Evolutionary conservation across 1,140 invertebrate genomes (phyloP).

Genomic region (Trichoplusia ni): DNA sequence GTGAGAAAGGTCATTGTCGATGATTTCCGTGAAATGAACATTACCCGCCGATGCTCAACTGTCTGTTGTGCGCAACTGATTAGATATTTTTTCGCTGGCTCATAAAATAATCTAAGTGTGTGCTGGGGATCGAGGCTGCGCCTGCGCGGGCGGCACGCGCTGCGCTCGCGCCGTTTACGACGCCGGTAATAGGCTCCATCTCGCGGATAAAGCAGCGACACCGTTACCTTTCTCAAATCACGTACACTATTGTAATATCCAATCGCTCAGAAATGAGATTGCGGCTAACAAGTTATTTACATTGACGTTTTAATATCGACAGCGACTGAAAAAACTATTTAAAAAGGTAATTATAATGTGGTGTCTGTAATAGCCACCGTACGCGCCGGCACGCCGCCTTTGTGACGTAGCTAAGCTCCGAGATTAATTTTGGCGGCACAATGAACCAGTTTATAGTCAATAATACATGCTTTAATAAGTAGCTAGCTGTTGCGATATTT

Average conservation of each 20-base stretch:
- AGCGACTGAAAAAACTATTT: conserved; percentile 77
- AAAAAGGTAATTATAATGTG: conserved; percentile 80
- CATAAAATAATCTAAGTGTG: conserved; percentile 45
- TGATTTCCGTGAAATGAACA: conserved; percentile 38
- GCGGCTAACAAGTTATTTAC: conserved; percentile 82
- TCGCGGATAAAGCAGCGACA: conserved; percentile 76
- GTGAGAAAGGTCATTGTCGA: conserved; percentile 31
- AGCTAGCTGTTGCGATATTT: conserved; percentile 71
- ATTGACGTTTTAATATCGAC: conserved; percentile 81
- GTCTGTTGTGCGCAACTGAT: conserved; percentile 29
- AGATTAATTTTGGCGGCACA: conserved; percentile 79
- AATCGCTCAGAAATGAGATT: conserved; percentile 80
- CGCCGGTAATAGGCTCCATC: conserved; percentile 70
- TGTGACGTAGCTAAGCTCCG: conserved; percentile 74
- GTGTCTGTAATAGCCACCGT: conserved; percentile 74
- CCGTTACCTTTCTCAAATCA: conserved; percentile 80
- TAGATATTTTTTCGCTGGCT: conserved; percentile 43
- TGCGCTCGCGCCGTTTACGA: conserved; percentile 42
- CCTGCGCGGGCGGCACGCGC: conserved; percentile 44
- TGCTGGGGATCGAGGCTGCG: conserved; percentile 1
- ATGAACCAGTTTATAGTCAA: conserved; percentile 72
- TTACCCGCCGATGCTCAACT: conserved; percentile 14
- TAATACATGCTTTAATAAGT: conserved; percentile 70
- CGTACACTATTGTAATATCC: conserved; percentile 81
- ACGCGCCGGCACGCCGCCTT: conserved; percentile 72